Evolutionary conservation across 2,113 vertebrate genomes (phyloP).

Genomic region (Oryzias javanicus): DNA sequence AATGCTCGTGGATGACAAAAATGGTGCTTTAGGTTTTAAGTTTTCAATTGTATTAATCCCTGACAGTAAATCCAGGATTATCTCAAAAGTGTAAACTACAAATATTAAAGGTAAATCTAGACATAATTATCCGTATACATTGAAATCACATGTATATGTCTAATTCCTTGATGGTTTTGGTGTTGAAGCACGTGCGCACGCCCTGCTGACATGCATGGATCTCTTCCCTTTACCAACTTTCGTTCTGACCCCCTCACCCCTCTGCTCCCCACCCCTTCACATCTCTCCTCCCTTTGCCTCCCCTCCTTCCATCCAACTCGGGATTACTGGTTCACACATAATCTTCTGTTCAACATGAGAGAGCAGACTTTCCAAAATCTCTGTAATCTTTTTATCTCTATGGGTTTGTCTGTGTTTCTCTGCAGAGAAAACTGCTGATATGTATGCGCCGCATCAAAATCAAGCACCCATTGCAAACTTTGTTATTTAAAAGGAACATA

Average conservation of each 20-base stretch:
- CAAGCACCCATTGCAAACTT: background rate
- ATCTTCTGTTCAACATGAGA: constrained; percentile 76
- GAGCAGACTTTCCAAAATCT: constrained; percentile 76
- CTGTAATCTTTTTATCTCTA: constrained; percentile 62
- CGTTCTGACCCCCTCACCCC: constrained; percentile 20
- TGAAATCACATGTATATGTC: background rate
- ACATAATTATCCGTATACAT: constrained; percentile 7
- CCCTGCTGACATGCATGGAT: constrained; percentile 9
- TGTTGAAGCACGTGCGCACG: constrained; percentile 1
- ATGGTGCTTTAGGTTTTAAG: constrained; percentile 9
- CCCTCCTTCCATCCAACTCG: constrained; percentile 67
- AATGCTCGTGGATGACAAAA: constrained; percentile 27
- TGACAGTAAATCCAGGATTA: constrained; percentile 59
- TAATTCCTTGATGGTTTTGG: constrained; percentile 16
- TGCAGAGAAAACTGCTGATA: constrained; percentile 15
- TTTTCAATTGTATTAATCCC: constrained; percentile 50
- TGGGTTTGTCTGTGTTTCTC: constrained; percentile 46
- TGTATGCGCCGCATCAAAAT: constrained; percentile 9
- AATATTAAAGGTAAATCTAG: constrained; percentile 18
- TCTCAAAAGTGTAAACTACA: constrained; percentile 34
- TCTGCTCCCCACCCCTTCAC: constrained; percentile 27
- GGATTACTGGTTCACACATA: constrained; percentile 76
- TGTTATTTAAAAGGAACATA: constrained; percentile 2
- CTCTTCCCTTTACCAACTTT: constrained; percentile 42
- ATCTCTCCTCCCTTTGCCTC: constrained; percentile 60